phyloP scores from a whole-genome alignment of 2,888 invertebrate genomes.

The Cataglyphis altisquamis region DNA sequence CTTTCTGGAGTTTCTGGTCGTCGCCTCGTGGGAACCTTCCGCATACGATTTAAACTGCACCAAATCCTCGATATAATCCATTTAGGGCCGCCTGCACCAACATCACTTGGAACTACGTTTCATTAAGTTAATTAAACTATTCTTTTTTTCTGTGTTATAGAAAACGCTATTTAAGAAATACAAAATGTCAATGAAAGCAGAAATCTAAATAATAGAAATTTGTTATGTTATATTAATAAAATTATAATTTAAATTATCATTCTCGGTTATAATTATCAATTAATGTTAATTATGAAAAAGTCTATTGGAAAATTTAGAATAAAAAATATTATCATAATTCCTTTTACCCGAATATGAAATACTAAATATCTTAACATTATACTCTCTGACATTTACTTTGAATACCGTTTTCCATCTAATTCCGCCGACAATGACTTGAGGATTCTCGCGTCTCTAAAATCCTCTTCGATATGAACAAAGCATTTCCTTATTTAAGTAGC shows the following conservation, averaged over 20 bases:
- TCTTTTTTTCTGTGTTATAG: neutral
- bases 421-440: conserved; percentile 34
- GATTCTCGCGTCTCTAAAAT: conserved; percentile 25
- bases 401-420: conserved; percentile 21
- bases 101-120: conserved; percentile 37
- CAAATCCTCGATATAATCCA: conserved; percentile 49
- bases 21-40: conserved; percentile 46
- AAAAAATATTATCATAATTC: neutral
- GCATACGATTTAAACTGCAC: conserved; percentile 51
- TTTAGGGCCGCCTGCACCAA: conserved; percentile 38
- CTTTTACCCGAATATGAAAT: neutral
- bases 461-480: conserved; percentile 25
- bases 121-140: conserved; percentile 44
- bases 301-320: neutral
- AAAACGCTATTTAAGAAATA: neutral
- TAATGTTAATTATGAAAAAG: neutral
- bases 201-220: neutral
- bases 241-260: neutral
- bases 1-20: conserved; percentile 23
- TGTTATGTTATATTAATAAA: neutral
- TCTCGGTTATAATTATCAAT: neutral
- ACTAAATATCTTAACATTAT: conserved; percentile 19
- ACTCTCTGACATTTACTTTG: conserved; percentile 29
- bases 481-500: conserved; percentile 42
- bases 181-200: neutral